Conservation (phyloP, 2,888 invertebrate genomes). For the Fragum sueziense region DNA sequence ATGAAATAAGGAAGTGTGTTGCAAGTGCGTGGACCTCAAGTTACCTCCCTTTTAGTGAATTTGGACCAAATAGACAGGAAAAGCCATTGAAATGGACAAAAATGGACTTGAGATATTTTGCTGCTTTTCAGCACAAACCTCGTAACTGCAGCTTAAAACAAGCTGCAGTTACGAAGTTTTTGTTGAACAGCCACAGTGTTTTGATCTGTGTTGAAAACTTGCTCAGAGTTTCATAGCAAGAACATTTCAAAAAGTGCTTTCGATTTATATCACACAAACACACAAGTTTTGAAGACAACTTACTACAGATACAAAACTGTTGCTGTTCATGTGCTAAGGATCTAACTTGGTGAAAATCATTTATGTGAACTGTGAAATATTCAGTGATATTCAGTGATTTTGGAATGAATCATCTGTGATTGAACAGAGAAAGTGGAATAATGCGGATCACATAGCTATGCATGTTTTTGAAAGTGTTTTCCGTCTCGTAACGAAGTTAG, state of each 20-base stretch:
- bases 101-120: too few species aligned
- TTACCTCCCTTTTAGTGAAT: background rate
- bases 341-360: background rate
- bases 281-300: background rate
- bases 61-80: background rate
- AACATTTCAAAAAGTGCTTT: background rate
- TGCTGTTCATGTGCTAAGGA: background rate
- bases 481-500: too few species aligned
- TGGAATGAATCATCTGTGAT: background rate
- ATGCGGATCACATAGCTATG: background rate
- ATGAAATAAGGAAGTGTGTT: conserved; percentile 8
- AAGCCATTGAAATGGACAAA: background rate
- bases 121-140: too few species aligned
- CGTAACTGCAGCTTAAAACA: too few species aligned
- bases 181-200: background rate
- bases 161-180: too few species aligned
- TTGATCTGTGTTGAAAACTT: background rate
- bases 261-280: background rate
- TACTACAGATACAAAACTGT: background rate
- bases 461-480: background rate
- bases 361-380: background rate
- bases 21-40: background rate
- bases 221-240: background rate
- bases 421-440: background rate
- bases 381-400: background rate